Percentiles rank a stretch among this genome's conserved stretches.
Evolutionary conservation across 2,113 vertebrate genomes (phyloP).

Genomic region (Nycticryphes semicollaris): DNA sequence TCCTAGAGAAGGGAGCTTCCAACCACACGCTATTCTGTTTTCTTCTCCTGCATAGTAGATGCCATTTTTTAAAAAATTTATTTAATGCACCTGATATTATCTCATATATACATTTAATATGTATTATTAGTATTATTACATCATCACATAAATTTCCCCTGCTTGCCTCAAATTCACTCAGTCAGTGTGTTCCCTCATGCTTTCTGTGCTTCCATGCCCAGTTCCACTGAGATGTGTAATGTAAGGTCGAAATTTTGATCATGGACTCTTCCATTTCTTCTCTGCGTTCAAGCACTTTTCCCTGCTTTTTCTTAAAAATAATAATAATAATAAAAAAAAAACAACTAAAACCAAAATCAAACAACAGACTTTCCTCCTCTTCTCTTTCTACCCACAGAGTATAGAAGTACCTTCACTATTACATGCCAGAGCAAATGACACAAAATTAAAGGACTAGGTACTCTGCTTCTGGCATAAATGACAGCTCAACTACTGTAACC

Average conservation of each 20-base stretch:
- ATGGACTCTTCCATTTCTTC: background rate
- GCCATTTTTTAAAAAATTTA: background rate
- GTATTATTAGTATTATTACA: background rate
- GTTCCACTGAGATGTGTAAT: background rate
- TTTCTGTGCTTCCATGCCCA: background rate
- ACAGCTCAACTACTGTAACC: background rate
- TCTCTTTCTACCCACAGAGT: background rate
- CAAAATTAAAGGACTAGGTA: background rate
- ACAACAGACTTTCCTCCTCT: background rate
- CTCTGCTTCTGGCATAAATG: background rate
- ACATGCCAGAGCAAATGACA: background rate
- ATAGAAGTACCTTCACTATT: background rate
- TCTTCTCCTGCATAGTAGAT: background rate
- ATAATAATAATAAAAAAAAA: no score
- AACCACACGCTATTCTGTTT: background rate
- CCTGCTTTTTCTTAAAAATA: background rate
- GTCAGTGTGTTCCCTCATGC: fast-evolving
- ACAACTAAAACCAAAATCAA: no score
- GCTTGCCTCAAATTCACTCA: background rate
- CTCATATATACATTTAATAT: background rate
- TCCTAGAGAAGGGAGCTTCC: fast-evolving
- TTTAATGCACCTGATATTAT: background rate
- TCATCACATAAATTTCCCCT: background rate
- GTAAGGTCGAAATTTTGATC: background rate
- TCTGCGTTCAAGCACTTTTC: background rate